A percentile compares a stretch with the other conserved stretches of the same genome.
phyloP scores from a whole-genome alignment of 2,113 vertebrate species.

The Grus americana region DNA sequence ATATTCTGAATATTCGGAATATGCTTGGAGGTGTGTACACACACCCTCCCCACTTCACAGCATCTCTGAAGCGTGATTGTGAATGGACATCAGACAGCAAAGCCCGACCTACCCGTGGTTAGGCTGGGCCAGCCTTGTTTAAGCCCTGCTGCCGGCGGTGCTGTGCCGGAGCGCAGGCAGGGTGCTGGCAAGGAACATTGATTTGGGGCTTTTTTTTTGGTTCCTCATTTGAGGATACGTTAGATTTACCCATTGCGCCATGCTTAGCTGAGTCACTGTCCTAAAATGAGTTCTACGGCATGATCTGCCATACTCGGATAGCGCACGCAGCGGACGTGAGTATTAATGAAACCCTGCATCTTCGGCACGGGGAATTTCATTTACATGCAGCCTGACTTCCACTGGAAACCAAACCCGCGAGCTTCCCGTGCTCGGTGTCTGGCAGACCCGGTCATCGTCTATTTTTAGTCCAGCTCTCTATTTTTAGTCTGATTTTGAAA shows the following conservation, averaged over 20 bases:
- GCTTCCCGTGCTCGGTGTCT: background rate
- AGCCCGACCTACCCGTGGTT: background rate
- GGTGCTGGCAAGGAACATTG: no score
- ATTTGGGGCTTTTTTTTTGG: no score
- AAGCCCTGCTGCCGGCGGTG: background rate
- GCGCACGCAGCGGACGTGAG: background rate
- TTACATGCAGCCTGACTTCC: background rate
- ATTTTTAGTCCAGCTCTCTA: slow-evolving; percentile 49
- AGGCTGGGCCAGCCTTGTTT: background rate
- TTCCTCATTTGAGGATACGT: background rate
- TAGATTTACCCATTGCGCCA: background rate
- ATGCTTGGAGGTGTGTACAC: background rate
- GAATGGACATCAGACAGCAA: background rate
- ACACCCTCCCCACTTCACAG: background rate
- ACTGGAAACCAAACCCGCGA: background rate
- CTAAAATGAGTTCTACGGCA: no score
- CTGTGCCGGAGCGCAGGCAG: no score
- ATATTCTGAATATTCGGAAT: background rate
- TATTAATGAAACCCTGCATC: background rate
- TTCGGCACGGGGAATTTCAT: background rate
- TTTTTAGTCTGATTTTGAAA: slow-evolving; percentile 27
- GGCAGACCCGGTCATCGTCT: background rate
- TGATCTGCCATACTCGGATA: fast-evolving
- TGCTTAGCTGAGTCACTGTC: background rate
- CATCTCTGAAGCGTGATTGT: background rate